Base-by-base conservation (phyloP, 2,888 invertebrate genomes). In the Patella pellucida region DNA sequence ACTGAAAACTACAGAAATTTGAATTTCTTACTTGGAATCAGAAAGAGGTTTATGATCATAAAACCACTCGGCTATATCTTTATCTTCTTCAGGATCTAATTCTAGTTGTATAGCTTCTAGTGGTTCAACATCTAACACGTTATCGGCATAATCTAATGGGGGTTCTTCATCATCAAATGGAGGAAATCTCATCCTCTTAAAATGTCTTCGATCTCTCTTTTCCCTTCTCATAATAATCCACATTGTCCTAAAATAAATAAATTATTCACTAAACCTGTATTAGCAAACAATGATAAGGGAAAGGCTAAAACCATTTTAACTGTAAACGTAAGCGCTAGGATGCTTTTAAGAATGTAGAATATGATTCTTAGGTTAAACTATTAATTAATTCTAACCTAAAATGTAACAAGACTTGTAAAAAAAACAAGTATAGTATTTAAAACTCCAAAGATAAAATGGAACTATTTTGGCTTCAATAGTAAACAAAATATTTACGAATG, bases 221-320 rank as follows among this genome's bases (percentile, higher is more conserved):
- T 99, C 99, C 85, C 99, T 94, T 84, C 99, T 93, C 99, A 99
- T 99, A 98, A 99, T 99, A 85, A 99, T 99, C 99, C 99, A 99
- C 99, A 99, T 99, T 1, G 99, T 97, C 68, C 95, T 95, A 82
- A 11, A 41, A 69, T 23, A n/a, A n/a, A 62, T 23, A 62, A n/a
- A 19, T 12, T 62, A 19, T 62, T 23, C 0, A 62, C n/a, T 23
- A 62, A 0, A 1, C 9, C 19, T 62, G 19, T 62, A 23, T 19
- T 62, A 11, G 23, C 23, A 11, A 27, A 31, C 14, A 19, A 2
- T 69, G 9, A 7, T 41, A 41, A 41, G 41, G 4, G 7, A 41
- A 41, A 41, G 41, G 41, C 41, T 9, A 41, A 31, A 41, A 41
- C 41, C 9, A 1, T 41, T 41, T 41, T 41, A 41, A 41, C 41